Percentiles rank a stretch among this genome's conserved stretches.
Conservation (phyloP, 2,888 invertebrate species). For the Conomelus anceps region DNA sequence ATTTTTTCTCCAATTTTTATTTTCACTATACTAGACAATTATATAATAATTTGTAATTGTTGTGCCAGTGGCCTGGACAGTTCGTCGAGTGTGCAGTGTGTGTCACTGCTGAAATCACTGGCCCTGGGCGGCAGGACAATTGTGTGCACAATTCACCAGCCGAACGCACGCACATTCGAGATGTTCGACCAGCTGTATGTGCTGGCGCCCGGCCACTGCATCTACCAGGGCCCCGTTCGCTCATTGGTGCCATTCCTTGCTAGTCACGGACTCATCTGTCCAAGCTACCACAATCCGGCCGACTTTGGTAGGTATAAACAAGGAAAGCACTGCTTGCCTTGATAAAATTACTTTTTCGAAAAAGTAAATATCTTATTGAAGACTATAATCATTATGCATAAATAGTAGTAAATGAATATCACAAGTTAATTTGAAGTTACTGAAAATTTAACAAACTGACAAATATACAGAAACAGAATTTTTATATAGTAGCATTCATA, state of each 20-base stretch:
- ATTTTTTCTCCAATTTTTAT: too few relatives aligned
- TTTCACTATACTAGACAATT: too few relatives aligned
- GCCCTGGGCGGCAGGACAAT: constrained; percentile 83
- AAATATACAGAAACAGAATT: too few relatives aligned
- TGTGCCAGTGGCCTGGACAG: constrained; percentile 74
- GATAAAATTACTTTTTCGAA: too few relatives aligned
- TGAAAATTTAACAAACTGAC: too few relatives aligned
- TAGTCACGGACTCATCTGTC: constrained; percentile 79
- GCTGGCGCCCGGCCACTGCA: constrained; percentile 86
- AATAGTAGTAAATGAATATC: too few relatives aligned
- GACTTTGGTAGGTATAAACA: constrained; percentile 67
- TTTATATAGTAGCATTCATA: too few relatives aligned
- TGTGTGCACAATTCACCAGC: constrained; percentile 95
- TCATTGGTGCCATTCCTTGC: constrained; percentile 83
- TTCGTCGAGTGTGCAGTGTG: constrained; percentile 88
- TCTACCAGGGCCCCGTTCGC: constrained; percentile 79
- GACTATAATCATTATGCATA: not conserved
- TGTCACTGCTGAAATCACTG: constrained; percentile 78
- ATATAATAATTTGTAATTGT: not conserved
- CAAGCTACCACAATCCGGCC: constrained; percentile 93
- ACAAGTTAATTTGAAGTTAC: too few relatives aligned
- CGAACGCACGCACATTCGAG: constrained; percentile 89
- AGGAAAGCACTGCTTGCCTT: too few relatives aligned
- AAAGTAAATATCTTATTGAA: too few relatives aligned
- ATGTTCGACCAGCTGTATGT: constrained; percentile 92